A percentile compares a stretch with the other conserved stretches of the same genome.
Conservation (phyloP, 2,888 invertebrate genomes). For the Xiphydria camelus region DNA sequence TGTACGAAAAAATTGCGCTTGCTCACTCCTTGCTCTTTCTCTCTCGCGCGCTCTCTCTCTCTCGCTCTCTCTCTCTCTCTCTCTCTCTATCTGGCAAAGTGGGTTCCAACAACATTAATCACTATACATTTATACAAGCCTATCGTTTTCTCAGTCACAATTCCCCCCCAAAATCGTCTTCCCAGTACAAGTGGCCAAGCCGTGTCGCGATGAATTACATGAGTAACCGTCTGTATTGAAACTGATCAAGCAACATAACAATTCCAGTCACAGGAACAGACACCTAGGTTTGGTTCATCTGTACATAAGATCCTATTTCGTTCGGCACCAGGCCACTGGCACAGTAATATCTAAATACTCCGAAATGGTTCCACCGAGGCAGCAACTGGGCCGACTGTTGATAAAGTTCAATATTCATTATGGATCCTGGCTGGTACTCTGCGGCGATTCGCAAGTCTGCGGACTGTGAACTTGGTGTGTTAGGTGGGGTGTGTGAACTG, state of each 20-base stretch:
- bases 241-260: constrained; percentile 27
- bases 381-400: constrained; percentile 30
- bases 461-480: constrained; percentile 38
- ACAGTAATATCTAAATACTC: constrained; percentile 31
- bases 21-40: constrained; percentile 9
- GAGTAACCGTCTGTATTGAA: constrained; percentile 31
- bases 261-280: constrained; percentile 29
- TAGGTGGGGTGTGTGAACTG: constrained; percentile 25
- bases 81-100: constrained; percentile 40
- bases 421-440: constrained; percentile 52
- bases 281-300: constrained; percentile 36
- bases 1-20: constrained; percentile 35
- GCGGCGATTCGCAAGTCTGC: constrained; percentile 45
- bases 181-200: constrained; percentile 37
- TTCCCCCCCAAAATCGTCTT: constrained; percentile 24
- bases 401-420: constrained; percentile 45
- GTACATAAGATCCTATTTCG: constrained; percentile 36
- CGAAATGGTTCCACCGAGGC: constrained; percentile 38
- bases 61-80: too few species aligned
- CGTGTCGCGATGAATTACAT: constrained; percentile 22
- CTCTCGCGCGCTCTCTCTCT: not conserved
- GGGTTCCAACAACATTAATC: constrained; percentile 48
- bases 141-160: constrained; percentile 34
- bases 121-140: constrained; percentile 56
- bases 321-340: constrained; percentile 32